These are phyloP conservation scores for Machimus atricapillus DNA, from an alignment of 2,888 invertebrate species.

Conservation along the genomic window DNA sequence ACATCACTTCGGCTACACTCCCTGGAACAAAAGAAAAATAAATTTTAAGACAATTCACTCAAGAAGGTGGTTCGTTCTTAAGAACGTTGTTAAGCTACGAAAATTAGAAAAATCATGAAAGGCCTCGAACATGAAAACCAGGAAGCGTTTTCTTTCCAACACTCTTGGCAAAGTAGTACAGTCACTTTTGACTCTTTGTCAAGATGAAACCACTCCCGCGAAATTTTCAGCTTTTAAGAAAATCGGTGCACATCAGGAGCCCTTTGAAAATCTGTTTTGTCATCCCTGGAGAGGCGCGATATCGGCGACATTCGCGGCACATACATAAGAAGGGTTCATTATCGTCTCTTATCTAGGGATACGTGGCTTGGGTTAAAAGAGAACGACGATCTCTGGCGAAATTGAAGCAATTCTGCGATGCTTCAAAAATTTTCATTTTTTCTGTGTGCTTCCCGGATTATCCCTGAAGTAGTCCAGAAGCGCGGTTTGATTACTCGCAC, in stretches of 20 bases:
- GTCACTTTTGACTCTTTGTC: background rate
- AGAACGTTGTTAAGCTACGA: background rate
- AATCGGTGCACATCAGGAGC: background rate
- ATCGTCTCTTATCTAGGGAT: background rate
- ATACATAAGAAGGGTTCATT: background rate
- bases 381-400: background rate
- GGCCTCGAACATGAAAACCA: background rate
- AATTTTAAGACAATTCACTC: background rate
- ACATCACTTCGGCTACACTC: constrained; percentile 53
- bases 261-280: background rate
- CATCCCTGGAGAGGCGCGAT: background rate
- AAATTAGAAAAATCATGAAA: background rate
- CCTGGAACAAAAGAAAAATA: constrained; percentile 31
- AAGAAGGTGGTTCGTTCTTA: background rate
- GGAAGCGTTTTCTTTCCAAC: background rate
- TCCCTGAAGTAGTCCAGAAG: background rate
- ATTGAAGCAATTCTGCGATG: background rate
- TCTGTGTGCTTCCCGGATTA: background rate
- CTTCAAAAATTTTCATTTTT: background rate
- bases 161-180: background rate
- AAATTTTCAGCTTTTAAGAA: background rate
- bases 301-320: background rate
- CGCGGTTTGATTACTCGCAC: background rate
- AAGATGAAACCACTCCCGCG: background rate
- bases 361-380: background rate